These are phyloP conservation scores for Scomberomorus guttatus DNA, from an alignment of 2,797 vertebrate species.

Conservation along the genomic window DNA sequence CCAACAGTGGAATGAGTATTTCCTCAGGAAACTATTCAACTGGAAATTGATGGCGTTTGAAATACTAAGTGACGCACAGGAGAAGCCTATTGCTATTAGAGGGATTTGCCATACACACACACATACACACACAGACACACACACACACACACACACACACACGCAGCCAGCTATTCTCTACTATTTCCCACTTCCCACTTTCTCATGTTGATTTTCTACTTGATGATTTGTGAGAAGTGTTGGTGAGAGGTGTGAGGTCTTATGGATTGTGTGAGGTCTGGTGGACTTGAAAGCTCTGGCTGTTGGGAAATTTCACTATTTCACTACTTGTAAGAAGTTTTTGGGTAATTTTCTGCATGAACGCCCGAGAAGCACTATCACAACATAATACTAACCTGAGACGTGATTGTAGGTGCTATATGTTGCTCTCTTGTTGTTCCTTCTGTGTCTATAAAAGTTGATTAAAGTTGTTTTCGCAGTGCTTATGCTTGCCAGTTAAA, in stretches of 20 bases:
- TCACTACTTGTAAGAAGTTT: conserved; percentile 28
- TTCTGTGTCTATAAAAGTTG: conserved; percentile 50
- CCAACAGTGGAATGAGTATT: conserved; percentile 73
- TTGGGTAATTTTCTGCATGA: conserved; percentile 30
- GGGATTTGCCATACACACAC: conserved; percentile 53
- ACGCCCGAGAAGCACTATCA: conserved; percentile 43
- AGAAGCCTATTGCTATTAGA: conserved; percentile 62
- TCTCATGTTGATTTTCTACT: conserved; percentile 46
- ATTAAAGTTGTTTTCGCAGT: conserved; percentile 69
- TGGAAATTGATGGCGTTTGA: conserved; percentile 76
- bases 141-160: conserved; percentile 34
- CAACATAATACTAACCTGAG: conserved; percentile 42
- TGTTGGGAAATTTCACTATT: conserved; percentile 38
- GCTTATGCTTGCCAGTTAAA: conserved; percentile 77
- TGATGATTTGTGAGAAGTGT: conserved; percentile 59
- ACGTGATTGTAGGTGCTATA: conserved; percentile 31
- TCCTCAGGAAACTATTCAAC: conserved; percentile 81
- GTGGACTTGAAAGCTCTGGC: background rate
- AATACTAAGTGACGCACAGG: conserved; percentile 70
- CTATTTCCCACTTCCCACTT: conserved; percentile 42
- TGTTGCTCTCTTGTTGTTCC: conserved; percentile 43
- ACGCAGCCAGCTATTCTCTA: conserved; percentile 19
- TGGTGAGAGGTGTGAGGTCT: conserved; percentile 50
- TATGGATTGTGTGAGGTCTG: conserved; percentile 54
- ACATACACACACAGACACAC: conserved; percentile 27